Percentiles rank a stretch among this genome's conserved stretches.
These are phyloP conservation scores for Avahi laniger DNA, from an alignment of 2,797 vertebrate species.

Conservation along the genomic window DNA sequence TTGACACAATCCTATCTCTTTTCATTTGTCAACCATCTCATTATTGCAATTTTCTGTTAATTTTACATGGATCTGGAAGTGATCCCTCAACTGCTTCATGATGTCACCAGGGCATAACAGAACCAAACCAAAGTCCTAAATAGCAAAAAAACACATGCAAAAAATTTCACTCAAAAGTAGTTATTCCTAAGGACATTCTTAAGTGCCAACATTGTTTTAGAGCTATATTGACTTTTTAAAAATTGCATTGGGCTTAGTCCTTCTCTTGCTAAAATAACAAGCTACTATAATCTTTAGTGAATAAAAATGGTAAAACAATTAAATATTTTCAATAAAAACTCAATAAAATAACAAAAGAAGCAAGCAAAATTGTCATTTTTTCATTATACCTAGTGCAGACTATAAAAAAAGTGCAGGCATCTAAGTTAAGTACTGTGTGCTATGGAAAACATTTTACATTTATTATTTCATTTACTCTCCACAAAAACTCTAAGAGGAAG, in stretches of 20 bases:
- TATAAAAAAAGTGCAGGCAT: not conserved
- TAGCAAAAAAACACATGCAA: not conserved
- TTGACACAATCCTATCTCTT: not conserved
- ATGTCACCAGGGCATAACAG: not conserved
- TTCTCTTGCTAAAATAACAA: not conserved
- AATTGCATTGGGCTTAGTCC: not conserved
- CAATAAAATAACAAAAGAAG: not conserved
- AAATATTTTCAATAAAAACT: not conserved
- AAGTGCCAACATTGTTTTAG: not conserved
- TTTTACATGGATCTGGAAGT: not conserved
- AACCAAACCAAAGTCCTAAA: not conserved
- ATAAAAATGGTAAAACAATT: not conserved
- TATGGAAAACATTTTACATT: not conserved
- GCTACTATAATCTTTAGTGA: not conserved
- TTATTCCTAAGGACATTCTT: not conserved
- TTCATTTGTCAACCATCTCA: not conserved
- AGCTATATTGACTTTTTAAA: not conserved
- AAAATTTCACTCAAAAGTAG: not conserved
- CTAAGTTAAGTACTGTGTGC: too few species aligned
- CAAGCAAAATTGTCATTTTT: not conserved
- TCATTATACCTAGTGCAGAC: not conserved
- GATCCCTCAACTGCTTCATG: not conserved
- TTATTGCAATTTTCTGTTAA: conserved; percentile 10
- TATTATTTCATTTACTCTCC: not conserved
- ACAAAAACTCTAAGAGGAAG: not conserved